Evolutionary conservation across 2,113 vertebrate species (phyloP).

Genomic region (Copsychus sechellarum): DNA sequence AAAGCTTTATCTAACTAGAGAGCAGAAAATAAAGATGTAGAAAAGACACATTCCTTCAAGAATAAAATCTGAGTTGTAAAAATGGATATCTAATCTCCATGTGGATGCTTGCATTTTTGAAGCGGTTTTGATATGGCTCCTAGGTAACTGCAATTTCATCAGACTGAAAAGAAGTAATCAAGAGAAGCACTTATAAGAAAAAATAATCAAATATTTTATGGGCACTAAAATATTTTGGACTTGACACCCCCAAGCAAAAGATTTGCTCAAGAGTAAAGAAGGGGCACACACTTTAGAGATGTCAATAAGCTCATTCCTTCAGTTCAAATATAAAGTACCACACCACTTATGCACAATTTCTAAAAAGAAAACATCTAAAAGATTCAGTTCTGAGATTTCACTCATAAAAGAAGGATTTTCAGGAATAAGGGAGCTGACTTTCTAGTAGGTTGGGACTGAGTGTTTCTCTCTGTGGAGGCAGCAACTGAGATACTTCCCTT

Average conservation of each 20-base stretch:
- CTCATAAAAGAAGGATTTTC: neutral
- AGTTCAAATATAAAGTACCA: neutral
- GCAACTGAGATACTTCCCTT: neutral
- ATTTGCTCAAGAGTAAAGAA: neutral
- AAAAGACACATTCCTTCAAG: neutral
- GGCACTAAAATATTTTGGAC: neutral
- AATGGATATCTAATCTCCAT: neutral
- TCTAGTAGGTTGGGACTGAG: neutral
- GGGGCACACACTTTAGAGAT: neutral
- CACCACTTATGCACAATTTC: neutral
- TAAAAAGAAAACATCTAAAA: neutral
- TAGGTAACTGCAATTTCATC: neutral
- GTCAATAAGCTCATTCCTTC: neutral
- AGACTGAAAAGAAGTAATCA: neutral
- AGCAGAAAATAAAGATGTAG: neutral
- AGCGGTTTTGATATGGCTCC: neutral
- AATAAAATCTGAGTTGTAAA: neutral
- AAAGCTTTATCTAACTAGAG: neutral
- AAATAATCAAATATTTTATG: neutral
- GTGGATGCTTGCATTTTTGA: neutral
- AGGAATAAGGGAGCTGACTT: neutral
- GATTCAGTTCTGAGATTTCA: neutral
- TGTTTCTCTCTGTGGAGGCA: neutral
- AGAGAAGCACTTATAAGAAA: neutral
- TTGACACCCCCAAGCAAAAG: neutral